Evolutionary conservation across 2,113 vertebrate genomes (phyloP).

Genomic region (Antechinus stuartii): DNA sequence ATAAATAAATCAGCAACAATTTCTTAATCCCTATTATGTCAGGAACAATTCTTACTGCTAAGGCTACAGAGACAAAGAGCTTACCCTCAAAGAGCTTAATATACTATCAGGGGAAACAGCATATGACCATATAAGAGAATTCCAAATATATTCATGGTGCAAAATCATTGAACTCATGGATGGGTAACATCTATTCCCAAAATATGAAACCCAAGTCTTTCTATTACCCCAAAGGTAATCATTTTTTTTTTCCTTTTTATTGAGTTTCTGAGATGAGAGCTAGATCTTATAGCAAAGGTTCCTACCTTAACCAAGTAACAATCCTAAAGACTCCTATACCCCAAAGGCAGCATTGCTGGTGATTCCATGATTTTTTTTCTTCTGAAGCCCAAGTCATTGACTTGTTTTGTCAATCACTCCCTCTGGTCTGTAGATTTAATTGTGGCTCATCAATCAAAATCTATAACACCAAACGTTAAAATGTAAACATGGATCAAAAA

Average conservation of each 20-base stretch:
- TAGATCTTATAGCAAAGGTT: neutral
- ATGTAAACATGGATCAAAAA: neutral
- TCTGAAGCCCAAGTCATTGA: neutral
- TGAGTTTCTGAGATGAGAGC: neutral
- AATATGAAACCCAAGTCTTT: neutral
- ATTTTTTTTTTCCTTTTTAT: neutral
- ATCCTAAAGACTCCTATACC: neutral
- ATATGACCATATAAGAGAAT: neutral
- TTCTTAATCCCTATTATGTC: neutral
- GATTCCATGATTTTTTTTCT: neutral
- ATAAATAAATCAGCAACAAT: neutral
- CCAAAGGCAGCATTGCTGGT: neutral
- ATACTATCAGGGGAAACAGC: neutral
- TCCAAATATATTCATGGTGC: neutral
- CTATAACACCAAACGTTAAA: neutral
- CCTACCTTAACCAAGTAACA: neutral
- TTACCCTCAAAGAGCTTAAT: neutral
- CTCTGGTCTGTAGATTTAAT: neutral
- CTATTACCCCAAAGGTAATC: neutral
- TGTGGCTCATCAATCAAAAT: neutral
- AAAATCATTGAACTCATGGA: neutral
- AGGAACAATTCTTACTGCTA: neutral
- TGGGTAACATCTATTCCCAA: neutral
- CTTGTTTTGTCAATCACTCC: neutral
- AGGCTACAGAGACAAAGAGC: neutral